phyloP scores from a whole-genome alignment of 1,140 invertebrate species.

The Pachypeltis micranthus region DNA sequence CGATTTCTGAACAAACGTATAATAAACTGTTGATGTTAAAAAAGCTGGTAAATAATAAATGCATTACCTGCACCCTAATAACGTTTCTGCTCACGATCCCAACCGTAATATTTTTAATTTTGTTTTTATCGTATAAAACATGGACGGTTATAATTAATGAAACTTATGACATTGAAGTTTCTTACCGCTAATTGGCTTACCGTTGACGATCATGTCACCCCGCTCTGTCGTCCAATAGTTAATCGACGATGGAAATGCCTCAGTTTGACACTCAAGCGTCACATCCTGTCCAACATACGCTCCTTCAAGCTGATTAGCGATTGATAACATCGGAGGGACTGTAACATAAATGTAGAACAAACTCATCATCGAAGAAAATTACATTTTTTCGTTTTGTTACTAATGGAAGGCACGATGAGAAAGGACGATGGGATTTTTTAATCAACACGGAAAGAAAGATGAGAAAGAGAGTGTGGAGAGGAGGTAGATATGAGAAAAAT shows the following conservation, averaged over 20 bases:
- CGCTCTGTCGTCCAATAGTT: conserved; percentile 78
- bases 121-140: too few relatives aligned
- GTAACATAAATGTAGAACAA: conserved; percentile 22
- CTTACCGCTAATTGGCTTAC: conserved; percentile 40
- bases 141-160: too few relatives aligned
- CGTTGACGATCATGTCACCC: conserved; percentile 78
- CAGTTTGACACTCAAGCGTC: conserved; percentile 69
- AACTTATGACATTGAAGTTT: too few relatives aligned
- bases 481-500: too few relatives aligned
- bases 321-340: conserved; percentile 79
- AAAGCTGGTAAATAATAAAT: too few relatives aligned
- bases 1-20: too few relatives aligned
- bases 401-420: background rate
- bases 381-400: too few relatives aligned
- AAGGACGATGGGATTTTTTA: background rate
- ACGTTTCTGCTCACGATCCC: too few relatives aligned
- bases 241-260: conserved; percentile 77
- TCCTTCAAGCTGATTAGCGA: conserved; percentile 72
- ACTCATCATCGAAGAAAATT: background rate
- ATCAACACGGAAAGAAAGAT: background rate
- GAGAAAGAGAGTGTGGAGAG: too few relatives aligned
- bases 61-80: too few relatives aligned
- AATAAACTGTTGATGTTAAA: too few relatives aligned
- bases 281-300: conserved; percentile 74
- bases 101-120: too few relatives aligned